A percentile compares a stretch with the other conserved stretches of the same genome.
phyloP scores from a whole-genome alignment of 2,797 vertebrate genomes.

The Lutjanus argentimaculatus region DNA sequence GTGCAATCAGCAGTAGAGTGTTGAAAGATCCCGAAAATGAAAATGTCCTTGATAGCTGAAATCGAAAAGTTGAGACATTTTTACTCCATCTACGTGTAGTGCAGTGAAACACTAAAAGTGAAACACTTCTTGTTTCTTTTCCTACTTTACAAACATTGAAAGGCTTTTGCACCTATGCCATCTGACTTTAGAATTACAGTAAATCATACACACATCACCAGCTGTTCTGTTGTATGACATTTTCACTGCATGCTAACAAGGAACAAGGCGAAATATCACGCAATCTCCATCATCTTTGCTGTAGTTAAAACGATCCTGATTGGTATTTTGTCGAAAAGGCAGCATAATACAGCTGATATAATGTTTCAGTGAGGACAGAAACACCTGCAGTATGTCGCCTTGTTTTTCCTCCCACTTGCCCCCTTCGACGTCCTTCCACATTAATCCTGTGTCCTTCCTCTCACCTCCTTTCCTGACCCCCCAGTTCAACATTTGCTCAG shows the following conservation, averaged over 20 bases:
- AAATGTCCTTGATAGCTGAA: background rate
- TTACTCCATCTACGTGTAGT: background rate
- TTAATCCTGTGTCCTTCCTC: constrained; percentile 55
- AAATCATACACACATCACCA: background rate
- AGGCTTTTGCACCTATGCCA: background rate
- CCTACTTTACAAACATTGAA: background rate
- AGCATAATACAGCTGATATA: background rate
- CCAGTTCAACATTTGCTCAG: constrained; percentile 75
- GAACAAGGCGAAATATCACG: background rate
- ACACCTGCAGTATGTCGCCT: constrained; percentile 1
- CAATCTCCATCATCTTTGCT: too few species aligned
- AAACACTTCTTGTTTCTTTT: background rate
- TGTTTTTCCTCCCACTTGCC: constrained; percentile 14
- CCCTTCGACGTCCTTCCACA: constrained; percentile 15
- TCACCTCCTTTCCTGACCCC: constrained; percentile 55
- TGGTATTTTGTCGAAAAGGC: background rate
- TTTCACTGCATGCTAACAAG: background rate
- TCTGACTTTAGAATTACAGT: background rate
- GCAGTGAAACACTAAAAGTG: background rate
- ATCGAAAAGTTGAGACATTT: background rate
- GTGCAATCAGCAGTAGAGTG: background rate
- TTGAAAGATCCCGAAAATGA: background rate
- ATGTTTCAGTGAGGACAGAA: constrained; percentile 12
- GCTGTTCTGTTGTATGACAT: background rate
- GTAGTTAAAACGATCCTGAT: background rate